phyloP scores from a whole-genome alignment of 1,140 invertebrate species.

The Zaprionus kolodkinae region DNA sequence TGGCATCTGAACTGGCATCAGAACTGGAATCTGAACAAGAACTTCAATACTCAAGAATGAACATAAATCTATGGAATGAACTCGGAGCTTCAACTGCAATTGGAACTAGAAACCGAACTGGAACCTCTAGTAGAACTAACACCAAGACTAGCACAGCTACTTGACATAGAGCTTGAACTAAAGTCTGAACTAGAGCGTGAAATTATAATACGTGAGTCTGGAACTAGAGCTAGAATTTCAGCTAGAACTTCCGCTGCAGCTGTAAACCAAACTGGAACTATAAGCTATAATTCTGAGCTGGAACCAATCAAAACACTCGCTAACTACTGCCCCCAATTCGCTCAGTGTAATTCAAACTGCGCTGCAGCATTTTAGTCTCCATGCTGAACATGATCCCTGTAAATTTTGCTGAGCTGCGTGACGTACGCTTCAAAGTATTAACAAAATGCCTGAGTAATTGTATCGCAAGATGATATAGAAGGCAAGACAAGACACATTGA shows the following conservation, averaged over 20 bases:
- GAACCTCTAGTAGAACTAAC: background rate
- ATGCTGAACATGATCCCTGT: background rate
- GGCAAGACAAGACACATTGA: background rate
- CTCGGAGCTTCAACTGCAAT: background rate
- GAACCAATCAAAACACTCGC: background rate
- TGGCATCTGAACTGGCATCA: background rate
- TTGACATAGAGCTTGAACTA: background rate
- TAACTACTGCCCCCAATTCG: background rate
- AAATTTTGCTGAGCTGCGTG: constrained; percentile 1
- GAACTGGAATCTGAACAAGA: background rate
- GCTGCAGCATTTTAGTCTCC: background rate
- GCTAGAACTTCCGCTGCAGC: background rate
- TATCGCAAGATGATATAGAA: background rate
- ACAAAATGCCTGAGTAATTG: constrained; percentile 4
- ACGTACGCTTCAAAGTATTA: background rate
- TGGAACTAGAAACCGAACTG: background rate
- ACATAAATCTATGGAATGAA: background rate
- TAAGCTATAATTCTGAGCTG: background rate
- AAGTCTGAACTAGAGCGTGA: background rate
- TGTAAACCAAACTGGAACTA: background rate
- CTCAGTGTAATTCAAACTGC: background rate
- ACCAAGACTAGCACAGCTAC: background rate
- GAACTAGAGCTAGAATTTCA: background rate
- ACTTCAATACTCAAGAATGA: background rate
- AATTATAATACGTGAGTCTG: background rate